Evolutionary conservation across 1,140 invertebrate genomes (phyloP).

Genomic region (Adelges cooleyi): DNA sequence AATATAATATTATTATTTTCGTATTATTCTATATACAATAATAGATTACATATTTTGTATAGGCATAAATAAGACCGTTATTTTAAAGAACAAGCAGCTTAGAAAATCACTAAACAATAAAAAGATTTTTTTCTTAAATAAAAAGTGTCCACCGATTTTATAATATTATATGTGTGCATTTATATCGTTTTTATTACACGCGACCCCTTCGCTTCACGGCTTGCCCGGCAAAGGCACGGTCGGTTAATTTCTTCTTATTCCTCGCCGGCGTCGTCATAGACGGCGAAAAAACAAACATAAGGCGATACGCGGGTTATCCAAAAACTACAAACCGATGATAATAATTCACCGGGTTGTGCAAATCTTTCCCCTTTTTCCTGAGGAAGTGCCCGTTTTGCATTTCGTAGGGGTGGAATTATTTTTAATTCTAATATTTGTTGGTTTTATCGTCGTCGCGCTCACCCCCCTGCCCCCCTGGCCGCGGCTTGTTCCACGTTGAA

Average conservation of each 20-base stretch:
- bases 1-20: no score
- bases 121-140: no score
- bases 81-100: no score
- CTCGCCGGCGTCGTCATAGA: not conserved
- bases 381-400: slow-evolving; percentile 28
- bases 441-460: slow-evolving; percentile 24
- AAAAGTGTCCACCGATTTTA: no score
- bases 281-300: slow-evolving; percentile 11
- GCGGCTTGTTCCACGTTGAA: slow-evolving; percentile 1
- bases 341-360: slow-evolving; percentile 26
- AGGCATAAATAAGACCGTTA: no score
- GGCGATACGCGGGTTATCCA: slow-evolving; percentile 13
- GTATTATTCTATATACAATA: no score
- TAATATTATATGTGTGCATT: no score
- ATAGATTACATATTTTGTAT: no score
- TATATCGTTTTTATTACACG: not conserved
- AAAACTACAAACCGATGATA: slow-evolving; percentile 12
- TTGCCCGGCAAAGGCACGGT: slow-evolving; percentile 13
- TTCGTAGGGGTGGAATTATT: slow-evolving; percentile 24
- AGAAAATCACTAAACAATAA: no score
- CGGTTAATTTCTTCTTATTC: slow-evolving; percentile 16
- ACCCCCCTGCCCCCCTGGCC: not conserved
- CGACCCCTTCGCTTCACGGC: not conserved
- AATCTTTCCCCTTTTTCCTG: slow-evolving; percentile 28
- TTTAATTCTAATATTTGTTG: slow-evolving; percentile 29